These are phyloP conservation scores for Menidia menidia DNA, from an alignment of 2,797 vertebrate species.

Conservation along the genomic window DNA sequence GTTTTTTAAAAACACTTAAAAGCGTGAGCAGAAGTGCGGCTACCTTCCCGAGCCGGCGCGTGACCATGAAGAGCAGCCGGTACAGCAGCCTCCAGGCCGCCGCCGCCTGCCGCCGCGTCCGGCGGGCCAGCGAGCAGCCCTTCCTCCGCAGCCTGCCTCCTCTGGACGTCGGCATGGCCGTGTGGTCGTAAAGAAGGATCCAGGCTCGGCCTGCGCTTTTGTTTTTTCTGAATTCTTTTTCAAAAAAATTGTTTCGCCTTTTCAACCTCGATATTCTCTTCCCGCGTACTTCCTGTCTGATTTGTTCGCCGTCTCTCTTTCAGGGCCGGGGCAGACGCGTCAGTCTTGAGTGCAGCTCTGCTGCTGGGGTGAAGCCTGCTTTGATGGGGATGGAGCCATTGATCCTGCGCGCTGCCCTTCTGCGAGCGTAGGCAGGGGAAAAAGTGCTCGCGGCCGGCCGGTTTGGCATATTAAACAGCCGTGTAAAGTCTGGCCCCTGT, in stretches of 20 bases:
- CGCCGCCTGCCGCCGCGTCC: conserved; percentile 81
- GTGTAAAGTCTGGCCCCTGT: conserved; percentile 40
- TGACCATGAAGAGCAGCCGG: conserved; percentile 84
- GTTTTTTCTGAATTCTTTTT: too few relatives aligned
- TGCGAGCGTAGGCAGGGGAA: conserved; percentile 60
- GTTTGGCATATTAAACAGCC: conserved; percentile 72
- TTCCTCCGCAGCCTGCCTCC: conserved; percentile 80
- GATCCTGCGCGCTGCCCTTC: conserved; percentile 57
- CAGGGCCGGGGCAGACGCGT: conserved; percentile 42
- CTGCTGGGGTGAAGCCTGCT: conserved; percentile 30
- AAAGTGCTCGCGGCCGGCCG: conserved; percentile 65
- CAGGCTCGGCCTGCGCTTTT: neutral
- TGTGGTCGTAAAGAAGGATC: neutral
- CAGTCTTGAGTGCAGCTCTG: conserved; percentile 29
- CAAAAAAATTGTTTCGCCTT: neutral
- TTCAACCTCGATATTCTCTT: conserved; percentile 8
- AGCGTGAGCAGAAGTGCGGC: neutral
- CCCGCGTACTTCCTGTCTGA: conserved; percentile 18
- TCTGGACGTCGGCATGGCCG: conserved; percentile 79
- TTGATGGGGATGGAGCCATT: conserved; percentile 58
- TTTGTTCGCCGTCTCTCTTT: conserved; percentile 12
- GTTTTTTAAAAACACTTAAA: too few relatives aligned
- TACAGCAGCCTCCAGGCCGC: conserved; percentile 83
- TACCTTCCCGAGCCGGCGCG: conserved; percentile 45
- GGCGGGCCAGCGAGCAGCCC: conserved; percentile 81